Percentiles rank a stretch among this genome's conserved stretches.
Conservation (phyloP, 2,888 invertebrate genomes). For the Drosophila crucigera region DNA sequence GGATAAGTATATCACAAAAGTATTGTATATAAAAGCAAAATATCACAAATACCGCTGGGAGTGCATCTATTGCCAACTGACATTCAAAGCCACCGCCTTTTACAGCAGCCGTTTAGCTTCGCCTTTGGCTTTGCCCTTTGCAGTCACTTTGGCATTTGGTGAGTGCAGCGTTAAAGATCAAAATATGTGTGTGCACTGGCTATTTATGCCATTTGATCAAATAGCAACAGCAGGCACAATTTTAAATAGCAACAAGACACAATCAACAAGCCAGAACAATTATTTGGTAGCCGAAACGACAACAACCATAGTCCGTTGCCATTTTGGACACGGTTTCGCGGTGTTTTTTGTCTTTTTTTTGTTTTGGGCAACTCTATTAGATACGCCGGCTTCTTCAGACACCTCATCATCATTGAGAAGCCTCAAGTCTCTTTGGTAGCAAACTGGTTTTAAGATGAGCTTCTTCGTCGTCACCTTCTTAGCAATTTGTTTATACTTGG, state of each 20-base stretch:
- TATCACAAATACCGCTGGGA: not conserved
- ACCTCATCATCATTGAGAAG: conserved; percentile 40
- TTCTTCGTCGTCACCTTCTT: conserved; percentile 69
- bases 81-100: conserved; percentile 29
- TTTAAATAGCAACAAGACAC: conserved; percentile 28
- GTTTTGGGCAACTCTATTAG: conserved; percentile 71
- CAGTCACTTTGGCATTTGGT: conserved; percentile 61
- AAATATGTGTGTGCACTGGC: not conserved
- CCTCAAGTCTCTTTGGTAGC: conserved; percentile 26
- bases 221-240: conserved; percentile 11
- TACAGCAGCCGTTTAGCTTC: conserved; percentile 2
- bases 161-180: conserved; percentile 60
- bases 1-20: not conserved
- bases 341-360: conserved; percentile 14
- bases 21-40: not conserved
- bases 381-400: conserved; percentile 36
- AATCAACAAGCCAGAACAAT: conserved; percentile 43
- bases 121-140: conserved; percentile 61
- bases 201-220: conserved; percentile 63
- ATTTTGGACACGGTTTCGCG: conserved; percentile 65
- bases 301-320: conserved; percentile 35
- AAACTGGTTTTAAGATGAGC: conserved; percentile 56
- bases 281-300: conserved; percentile 67
- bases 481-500: conserved; percentile 62
- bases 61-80: not conserved